Percentiles rank a stretch among this genome's conserved stretches.
phyloP scores from a whole-genome alignment of 2,797 vertebrate genomes.

The Fringilla coelebs region DNA sequence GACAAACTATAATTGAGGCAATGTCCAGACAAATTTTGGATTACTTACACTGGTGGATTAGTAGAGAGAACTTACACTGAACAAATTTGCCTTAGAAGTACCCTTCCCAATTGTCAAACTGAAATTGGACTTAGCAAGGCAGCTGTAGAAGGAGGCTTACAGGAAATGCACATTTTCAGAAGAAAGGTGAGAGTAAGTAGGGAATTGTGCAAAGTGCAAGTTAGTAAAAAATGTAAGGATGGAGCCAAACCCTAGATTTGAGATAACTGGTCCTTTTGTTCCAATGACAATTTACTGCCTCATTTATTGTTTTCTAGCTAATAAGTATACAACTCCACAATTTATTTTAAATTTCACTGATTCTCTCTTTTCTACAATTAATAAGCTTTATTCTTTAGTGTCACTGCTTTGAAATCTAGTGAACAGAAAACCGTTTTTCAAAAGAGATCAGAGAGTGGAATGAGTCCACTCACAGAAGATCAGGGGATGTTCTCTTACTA shows the following conservation, averaged over 20 bases:
- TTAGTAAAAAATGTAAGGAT: background rate
- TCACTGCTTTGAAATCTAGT: background rate
- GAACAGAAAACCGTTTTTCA: background rate
- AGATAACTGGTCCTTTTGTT: background rate
- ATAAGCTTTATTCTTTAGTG: background rate
- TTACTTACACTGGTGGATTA: background rate
- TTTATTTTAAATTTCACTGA: background rate
- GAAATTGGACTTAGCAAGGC: background rate
- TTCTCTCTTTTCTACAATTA: background rate
- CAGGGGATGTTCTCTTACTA: background rate
- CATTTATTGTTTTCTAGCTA: background rate
- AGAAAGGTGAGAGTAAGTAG: background rate
- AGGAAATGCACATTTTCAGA: background rate
- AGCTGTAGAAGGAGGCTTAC: background rate
- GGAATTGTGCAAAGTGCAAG: background rate
- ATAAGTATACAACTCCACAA: background rate
- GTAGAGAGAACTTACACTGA: background rate
- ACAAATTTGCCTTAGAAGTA: background rate
- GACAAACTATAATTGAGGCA: background rate
- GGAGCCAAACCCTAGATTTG: background rate
- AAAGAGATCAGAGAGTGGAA: background rate
- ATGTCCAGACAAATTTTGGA: background rate
- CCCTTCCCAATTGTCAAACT: background rate
- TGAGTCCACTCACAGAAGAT: background rate
- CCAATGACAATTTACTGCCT: background rate